Base-by-base conservation (phyloP, 2,113 vertebrate species). In the Callorhinus ursinus region DNA sequence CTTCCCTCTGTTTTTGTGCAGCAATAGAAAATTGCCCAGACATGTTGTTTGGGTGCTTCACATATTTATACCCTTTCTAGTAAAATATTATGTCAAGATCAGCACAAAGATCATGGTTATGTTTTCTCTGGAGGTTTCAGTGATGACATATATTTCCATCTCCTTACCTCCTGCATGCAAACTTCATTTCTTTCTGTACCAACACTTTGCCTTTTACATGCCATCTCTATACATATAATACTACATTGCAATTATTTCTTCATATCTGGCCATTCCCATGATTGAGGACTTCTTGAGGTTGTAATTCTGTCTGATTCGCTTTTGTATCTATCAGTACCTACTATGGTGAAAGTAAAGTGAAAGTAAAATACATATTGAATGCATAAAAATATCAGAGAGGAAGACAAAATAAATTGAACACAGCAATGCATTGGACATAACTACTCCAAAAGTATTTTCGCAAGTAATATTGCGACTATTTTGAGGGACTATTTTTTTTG, bases 391-490 rank as follows among this genome's bases (percentile, higher is more conserved):
- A 87, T 2, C n/a, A 36, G 69, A 92, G 86, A 63, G 55, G 6
- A 92, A 86, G 67, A 82, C 93, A 89, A 93, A 81, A 49, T 67
- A 76, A 80, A 79, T 6, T 80, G 21, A 87, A 51, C 6, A 65
- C 15, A 80, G 57, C 6, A 84, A 57, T 39, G 2, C 5, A 87
- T 16, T 90, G 31, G 49, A 18, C 4, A 55, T 39, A 80, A 76
- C 33, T 87, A 51, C 26, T 59, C 71, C 7, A 61, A 93, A 88
- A 80, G 7, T 96, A 69, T 92, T 96, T 74, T 92, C 19, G 69
- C 31, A 87, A 42, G 11, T 46, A 87, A 2, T 39, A 39, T 39
- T 39, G 39, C 39, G 92, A 53, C 4, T n/a, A 26, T 22, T 61
- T 71, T 61, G 33, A 88, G 18, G 31, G 33, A 31, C 13, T 82